phyloP scores from a whole-genome alignment of 2,113 vertebrate genomes.

The Heliornis fulica region DNA sequence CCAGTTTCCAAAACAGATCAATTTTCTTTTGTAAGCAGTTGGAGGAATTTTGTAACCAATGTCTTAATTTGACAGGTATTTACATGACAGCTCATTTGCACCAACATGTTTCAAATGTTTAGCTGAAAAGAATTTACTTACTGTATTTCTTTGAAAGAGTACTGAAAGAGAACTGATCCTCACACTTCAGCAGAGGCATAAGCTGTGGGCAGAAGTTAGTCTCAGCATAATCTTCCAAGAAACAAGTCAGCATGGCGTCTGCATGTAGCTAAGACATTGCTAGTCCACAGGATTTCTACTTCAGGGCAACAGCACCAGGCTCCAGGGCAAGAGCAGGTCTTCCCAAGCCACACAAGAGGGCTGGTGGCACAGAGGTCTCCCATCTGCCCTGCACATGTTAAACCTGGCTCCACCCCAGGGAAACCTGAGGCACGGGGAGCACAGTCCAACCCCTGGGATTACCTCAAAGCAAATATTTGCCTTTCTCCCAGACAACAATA shows the following conservation, averaged over 20 bases:
- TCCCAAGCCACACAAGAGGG: not conserved
- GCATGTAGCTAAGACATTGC: not conserved
- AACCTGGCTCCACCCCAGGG: not conserved
- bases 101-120: not conserved
- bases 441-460: accelerated
- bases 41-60: not conserved
- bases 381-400: not conserved
- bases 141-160: not conserved
- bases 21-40: not conserved
- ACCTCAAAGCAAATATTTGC: not conserved
- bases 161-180: not conserved
- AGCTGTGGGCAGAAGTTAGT: not conserved
- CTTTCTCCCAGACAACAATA: not conserved
- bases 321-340: not conserved
- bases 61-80: not conserved
- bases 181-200: not conserved
- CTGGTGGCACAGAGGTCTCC: not conserved
- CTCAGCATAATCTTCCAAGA: not conserved
- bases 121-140: not conserved
- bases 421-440: not conserved
- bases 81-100: not conserved
- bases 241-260: not conserved
- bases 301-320: accelerated
- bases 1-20: not conserved
- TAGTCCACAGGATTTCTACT: not conserved